Evolutionary conservation across 2,113 vertebrate genomes (phyloP), one percentile per base, ranked within the genome.

Genomic region (Hirundichthys speculiger): DNA sequence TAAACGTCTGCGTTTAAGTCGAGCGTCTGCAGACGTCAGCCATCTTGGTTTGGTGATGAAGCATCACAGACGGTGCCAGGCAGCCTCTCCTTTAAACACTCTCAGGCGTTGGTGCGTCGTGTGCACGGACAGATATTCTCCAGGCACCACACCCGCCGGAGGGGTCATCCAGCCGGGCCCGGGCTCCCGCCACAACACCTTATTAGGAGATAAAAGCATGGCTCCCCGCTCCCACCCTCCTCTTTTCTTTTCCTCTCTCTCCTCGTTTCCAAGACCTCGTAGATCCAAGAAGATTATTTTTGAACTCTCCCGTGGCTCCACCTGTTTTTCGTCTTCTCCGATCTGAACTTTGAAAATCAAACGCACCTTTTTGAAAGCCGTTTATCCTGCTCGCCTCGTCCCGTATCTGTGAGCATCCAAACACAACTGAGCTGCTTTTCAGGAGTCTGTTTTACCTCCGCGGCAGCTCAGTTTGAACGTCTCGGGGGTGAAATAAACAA

Each of bases 191-290:
- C 83, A 83, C 56, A 83, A 54, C 79, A 73, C 92, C 92, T 89
- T 93, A 92, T 92, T 92, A 85, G 92, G 92, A 90, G 73, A 90
- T 79, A 55, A 88, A 89, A 88, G 68, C 67, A 70, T 75, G 27
- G 45, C 60, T 68, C 68, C 51, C 57, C 42, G 56, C 20, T 25
- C 39, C 72, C 27, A 20, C 59, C 68, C 53, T 80, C 46, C 45
- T 41, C 27, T 49, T 42, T 48, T 62, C 46, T n/a, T 65, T 55
- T 50, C 39, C 55, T 54, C 56, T 56, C 40, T 69, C 24, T 64
- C 40, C 67, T 65, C 38, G 25, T 49, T 80, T 60, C 68, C 3
- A 69, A 41, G 21, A 43, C 22, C 48, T 59, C 65, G 64, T 51
- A 64, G 61, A 10, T 34, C 30, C 30, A 10, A 34, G 30, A 73